Evolutionary conservation across 2,113 vertebrate genomes (phyloP), one percentile per base, ranked within the genome.

Genomic region (Chauna torquata): DNA sequence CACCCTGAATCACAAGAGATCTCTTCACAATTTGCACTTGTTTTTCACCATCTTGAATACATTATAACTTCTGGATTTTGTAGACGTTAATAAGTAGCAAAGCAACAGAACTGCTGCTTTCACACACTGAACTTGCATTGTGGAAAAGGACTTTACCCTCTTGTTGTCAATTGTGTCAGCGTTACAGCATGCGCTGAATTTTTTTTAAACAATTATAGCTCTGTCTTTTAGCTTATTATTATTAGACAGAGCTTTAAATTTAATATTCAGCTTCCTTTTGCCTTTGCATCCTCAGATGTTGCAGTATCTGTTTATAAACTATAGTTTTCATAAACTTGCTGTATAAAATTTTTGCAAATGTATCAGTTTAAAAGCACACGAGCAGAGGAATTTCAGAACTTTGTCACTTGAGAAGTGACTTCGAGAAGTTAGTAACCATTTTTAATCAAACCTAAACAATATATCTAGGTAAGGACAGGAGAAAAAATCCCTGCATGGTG

Each of bases 111-210:
- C 75, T 88, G 68, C 62, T 86, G 38, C 28, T 2, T 15, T 52
- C 14, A 36, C 47, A 66, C 17, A 79, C 32, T 64, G 25, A 90
- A 88, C 47, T 64, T 58, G 64, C 38, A 57, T 0, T 38, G 69
- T 16, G 70, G 28, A n/a, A 77, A 88, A 92, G 86, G 84, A 94
- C 96, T 96, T 97, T 55, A 94, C 40, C 78, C 86, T 82, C 57
- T 71, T 7, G 30, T 57, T 94, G 52, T 70, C 88, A 95, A 55
- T 74, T 75, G 45, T 77, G 58, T 54, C 88, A 91, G 66, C 58
- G 69, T 20, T 62, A 70, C 64, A 93, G n/a, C 44, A 69, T 2
- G n/a, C 28, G 25, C 34, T 45, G 12, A 23, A 23, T 38, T 45
- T 77, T 76, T 66, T 79, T 28, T 66, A 32, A 92, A 66, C 28